Evolutionary conservation across 2,113 vertebrate genomes (phyloP).

Genomic region (Labeo rohita): DNA sequence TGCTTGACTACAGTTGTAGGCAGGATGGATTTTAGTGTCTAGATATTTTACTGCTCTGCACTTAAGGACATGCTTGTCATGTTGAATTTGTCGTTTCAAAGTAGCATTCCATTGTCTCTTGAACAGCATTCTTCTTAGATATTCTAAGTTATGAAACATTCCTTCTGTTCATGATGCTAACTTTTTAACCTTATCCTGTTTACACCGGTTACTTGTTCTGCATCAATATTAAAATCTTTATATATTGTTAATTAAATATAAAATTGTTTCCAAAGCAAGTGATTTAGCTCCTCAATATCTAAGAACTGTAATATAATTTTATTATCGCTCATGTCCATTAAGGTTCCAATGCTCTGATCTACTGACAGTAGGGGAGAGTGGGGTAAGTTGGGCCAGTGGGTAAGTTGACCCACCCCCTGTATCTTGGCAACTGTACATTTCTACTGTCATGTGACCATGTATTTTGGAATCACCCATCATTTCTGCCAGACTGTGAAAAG

Average conservation of each 20-base stretch:
- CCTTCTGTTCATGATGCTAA: neutral
- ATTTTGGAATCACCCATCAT: too few species aligned
- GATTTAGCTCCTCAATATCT: neutral
- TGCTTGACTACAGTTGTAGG: neutral
- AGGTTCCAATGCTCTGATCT: neutral
- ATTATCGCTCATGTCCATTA: neutral
- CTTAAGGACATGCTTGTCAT: neutral
- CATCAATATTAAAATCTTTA: too few species aligned
- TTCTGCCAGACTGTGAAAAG: too few species aligned
- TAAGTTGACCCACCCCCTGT: too few species aligned
- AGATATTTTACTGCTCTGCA: neutral
- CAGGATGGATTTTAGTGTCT: neutral
- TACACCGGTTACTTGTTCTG: neutral
- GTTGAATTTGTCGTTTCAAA: neutral
- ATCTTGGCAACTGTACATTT: too few species aligned
- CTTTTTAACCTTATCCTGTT: neutral
- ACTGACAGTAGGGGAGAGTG: neutral
- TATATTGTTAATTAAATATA: too few species aligned
- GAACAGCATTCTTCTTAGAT: neutral
- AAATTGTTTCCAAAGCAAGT: too few species aligned
- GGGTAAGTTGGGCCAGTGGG: too few species aligned
- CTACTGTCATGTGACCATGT: too few species aligned
- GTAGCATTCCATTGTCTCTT: neutral
- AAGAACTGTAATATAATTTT: neutral
- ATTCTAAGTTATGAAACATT: neutral